Base-by-base conservation (phyloP, 53 echinoderm and acorn worm genomes). In the Astropecten irregularis region DNA sequence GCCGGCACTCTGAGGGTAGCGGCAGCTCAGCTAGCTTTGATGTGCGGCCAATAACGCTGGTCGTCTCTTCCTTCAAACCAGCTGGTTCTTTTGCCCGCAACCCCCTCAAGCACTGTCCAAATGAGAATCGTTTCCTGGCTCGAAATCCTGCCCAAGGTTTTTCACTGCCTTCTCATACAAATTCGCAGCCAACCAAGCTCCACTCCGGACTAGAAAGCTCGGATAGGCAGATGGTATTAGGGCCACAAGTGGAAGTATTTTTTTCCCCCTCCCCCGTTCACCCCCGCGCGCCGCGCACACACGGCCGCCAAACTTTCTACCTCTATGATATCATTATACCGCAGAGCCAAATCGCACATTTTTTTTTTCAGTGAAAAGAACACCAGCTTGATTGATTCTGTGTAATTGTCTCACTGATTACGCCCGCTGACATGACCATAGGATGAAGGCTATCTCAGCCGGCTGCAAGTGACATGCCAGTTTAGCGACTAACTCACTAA, bases 41-140 rank as follows among this genome's bases (percentile, higher is more conserved):
- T 79, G 79, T 79, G 79, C 79, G 61, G 79, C 79, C 79, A 79
- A 79, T 79, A 79, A 79, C 47, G 46, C 61, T 79, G 44, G 79
- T 62, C 62, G 62, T 56, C 61, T 79, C 62, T 62, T 79, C 79
- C 79, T 62, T 62, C 61, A 46, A 40, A 79, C 79, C 79, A 79
- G 79, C 79, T 79, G 79, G 79, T 79, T 60, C 61, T 79, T 60
- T 6, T 6, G 79, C 79, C 62, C 32, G 29, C 47, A 9, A 79
- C 26, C 44, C 61, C 79, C 79, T 79, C 62, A 3, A 79, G 79
- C 79, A 40, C 31, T 62, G 79, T 79, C 79, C 79, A 79, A 79
- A 79, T 79, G 79, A 79, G 79, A 79, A 79, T 79, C 79, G 79
- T 79, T 79, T 79, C 79, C 79, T 79, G 79, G 61, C 79, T 79